Percentiles rank a stretch among this genome's conserved stretches.
These are phyloP conservation scores for Monochamus alternatus DNA, from an alignment of 2,888 invertebrate genomes.

Conservation along the genomic window DNA sequence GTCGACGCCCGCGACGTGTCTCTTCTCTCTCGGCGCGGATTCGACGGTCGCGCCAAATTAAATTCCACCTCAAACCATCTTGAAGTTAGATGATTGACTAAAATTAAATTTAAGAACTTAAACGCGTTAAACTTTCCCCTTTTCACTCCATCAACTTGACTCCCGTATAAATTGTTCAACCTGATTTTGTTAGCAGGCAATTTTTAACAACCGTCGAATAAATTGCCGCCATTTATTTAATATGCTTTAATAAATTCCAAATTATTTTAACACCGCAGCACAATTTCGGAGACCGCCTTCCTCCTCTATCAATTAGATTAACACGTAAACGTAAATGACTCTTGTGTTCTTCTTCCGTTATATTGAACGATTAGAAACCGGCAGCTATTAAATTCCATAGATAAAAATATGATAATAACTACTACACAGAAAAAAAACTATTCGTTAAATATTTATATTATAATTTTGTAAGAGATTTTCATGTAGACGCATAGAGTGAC, in stretches of 20 bases:
- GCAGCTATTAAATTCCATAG: no score
- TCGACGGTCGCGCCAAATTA: slow-evolving; percentile 68
- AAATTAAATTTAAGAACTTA: slow-evolving; percentile 72
- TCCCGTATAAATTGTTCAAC: slow-evolving; percentile 66
- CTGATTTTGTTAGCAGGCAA: slow-evolving; percentile 64
- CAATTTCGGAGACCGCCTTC: slow-evolving; percentile 1
- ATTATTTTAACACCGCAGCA: slow-evolving; percentile 33
- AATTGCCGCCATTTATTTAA: slow-evolving; percentile 54
- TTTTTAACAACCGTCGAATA: slow-evolving; percentile 59
- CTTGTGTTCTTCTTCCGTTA: not conserved
- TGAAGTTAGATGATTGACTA: slow-evolving; percentile 70
- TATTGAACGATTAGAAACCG: not conserved
- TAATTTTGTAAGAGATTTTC: no score
- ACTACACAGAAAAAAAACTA: no score
- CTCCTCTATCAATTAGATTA: not conserved
- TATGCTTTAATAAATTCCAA: slow-evolving; percentile 48
- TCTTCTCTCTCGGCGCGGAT: slow-evolving; percentile 57
- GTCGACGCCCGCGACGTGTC: slow-evolving; percentile 44
- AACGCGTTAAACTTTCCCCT: slow-evolving; percentile 70
- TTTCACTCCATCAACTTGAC: slow-evolving; percentile 68
- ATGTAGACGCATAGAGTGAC: no score
- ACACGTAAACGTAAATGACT: not conserved
- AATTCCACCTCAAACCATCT: slow-evolving; percentile 69
- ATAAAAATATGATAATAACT: no score
- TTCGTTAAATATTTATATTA: no score